Evolutionary conservation across 2,113 vertebrate species (phyloP), one percentile per base, ranked within the genome.

Genomic region (Ptilorrhoa leucosticta): DNA sequence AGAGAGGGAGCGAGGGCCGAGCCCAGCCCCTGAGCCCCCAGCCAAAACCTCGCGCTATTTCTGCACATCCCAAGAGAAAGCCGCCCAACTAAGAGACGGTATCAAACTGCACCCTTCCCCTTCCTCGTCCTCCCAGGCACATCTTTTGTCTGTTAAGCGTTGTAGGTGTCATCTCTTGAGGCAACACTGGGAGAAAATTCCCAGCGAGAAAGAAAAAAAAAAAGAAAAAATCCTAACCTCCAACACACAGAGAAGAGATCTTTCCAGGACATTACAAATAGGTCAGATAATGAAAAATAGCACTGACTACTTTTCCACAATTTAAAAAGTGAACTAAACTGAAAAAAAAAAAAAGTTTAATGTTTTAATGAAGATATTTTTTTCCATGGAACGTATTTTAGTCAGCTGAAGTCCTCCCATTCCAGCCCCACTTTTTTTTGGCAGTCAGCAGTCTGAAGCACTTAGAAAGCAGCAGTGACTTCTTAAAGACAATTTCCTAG

Each of bases 1-100:
- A 48, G 42, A 42, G 15, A 16, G 40, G 0, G 1, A 19, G 17
- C 1, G 7, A 22, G 33, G 68, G 39, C 22, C 0, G 0, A 54
- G 22, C 48, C 57, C 22, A 45, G 26, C 18, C 17, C 27, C 18
- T 72, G 40, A 39, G 2, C 3, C 22, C 2, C 1, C 47, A 53
- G 47, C 13, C 40, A 45, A 45, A 54, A 45, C 45, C 33, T 63
- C 0, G 0, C 4, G 4, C 7, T 54, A 28, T 22, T 3, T 27
- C 28, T 33, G 27, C 21, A 45, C 4, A 54, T 63, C 11, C 68
- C 18, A 63, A 63, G 68, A 37, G 47, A 53, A 72, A 60, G 15
- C 24, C 9, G 2, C 20, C 31, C 26, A 30, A 33, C 21, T 63
- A 45, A 63, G 68, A 45, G 14, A 33, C 2, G 9, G 18, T 33